Evolutionary conservation across 2,113 vertebrate genomes (phyloP).

Genomic region (Regulus satrapa): DNA sequence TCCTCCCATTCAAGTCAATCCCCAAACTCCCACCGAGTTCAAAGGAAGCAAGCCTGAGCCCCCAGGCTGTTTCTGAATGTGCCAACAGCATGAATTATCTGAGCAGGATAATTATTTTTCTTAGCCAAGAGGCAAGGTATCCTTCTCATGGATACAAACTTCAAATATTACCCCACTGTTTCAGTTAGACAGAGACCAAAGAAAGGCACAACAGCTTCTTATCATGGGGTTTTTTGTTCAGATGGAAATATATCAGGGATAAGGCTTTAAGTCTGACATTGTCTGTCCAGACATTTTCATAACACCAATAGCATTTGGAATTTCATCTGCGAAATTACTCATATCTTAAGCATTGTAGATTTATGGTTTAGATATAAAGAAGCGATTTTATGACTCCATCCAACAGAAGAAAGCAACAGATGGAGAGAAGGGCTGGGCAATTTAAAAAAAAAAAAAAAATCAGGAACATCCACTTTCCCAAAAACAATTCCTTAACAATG

Average conservation of each 20-base stretch:
- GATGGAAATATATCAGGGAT: constrained; percentile 44
- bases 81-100: constrained; percentile 48
- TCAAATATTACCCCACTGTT: constrained; percentile 45
- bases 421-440: neutral
- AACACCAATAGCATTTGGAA: constrained; percentile 40
- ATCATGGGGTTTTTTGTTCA: constrained; percentile 18
- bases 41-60: constrained; percentile 37
- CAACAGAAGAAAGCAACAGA: constrained; percentile 48
- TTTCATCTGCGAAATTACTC: constrained; percentile 31
- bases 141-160: constrained; percentile 47
- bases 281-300: constrained; percentile 61
- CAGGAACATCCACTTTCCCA: neutral
- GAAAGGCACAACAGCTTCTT: constrained; percentile 42
- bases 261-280: constrained; percentile 40
- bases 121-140: constrained; percentile 63
- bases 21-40: constrained; percentile 39
- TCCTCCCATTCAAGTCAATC: neutral
- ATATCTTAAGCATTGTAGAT: neutral
- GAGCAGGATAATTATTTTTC: constrained; percentile 63
- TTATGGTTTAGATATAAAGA: constrained; percentile 3
- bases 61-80: neutral
- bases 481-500: neutral
- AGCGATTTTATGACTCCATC: constrained; percentile 26
- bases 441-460: neutral
- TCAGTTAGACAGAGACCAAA: constrained; percentile 34